Evolutionary conservation across 1,140 invertebrate genomes (phyloP).

Genomic region (Penaeus chinensis): DNA sequence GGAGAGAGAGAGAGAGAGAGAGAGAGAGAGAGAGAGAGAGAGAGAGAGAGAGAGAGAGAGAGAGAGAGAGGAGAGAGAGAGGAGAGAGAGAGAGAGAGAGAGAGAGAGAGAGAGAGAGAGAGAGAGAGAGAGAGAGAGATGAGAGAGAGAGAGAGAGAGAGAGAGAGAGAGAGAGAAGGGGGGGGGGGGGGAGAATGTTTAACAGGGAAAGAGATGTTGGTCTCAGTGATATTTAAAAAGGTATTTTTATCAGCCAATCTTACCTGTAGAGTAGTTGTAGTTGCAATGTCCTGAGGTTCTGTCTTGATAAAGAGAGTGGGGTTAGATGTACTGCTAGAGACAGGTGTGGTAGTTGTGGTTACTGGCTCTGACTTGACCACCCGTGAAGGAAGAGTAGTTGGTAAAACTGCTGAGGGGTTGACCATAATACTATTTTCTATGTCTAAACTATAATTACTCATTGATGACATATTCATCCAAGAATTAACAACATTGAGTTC

Average conservation of each 20-base stretch:
- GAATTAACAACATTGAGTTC: constrained; percentile 56
- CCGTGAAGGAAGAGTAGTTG: constrained; percentile 38
- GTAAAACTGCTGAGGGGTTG: constrained; percentile 60
- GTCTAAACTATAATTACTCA: constrained; percentile 60
- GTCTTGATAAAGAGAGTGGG: constrained; percentile 57
- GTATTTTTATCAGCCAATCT: constrained; percentile 27
- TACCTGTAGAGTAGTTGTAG: constrained; percentile 37
- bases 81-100: too few relatives aligned
- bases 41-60: too few relatives aligned
- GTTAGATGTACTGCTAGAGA: constrained; percentile 24
- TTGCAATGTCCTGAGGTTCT: constrained; percentile 42
- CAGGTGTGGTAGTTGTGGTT: constrained; percentile 31
- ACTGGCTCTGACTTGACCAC: constrained; percentile 18
- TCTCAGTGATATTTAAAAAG: too few relatives aligned
- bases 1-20: too few relatives aligned
- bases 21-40: too few relatives aligned
- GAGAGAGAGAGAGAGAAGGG: too few relatives aligned
- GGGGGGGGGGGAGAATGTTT: too few relatives aligned
- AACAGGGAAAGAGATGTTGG: too few relatives aligned
- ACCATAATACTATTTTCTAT: constrained; percentile 62
- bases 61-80: too few relatives aligned
- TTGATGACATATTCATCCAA: constrained; percentile 62
- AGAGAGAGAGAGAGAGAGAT: too few relatives aligned
- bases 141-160: too few relatives aligned
- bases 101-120: too few relatives aligned